Evolutionary conservation across 2,113 vertebrate genomes (phyloP), one percentile per base, ranked within the genome.

Genomic region (Pomatorhinus ruficollis): DNA sequence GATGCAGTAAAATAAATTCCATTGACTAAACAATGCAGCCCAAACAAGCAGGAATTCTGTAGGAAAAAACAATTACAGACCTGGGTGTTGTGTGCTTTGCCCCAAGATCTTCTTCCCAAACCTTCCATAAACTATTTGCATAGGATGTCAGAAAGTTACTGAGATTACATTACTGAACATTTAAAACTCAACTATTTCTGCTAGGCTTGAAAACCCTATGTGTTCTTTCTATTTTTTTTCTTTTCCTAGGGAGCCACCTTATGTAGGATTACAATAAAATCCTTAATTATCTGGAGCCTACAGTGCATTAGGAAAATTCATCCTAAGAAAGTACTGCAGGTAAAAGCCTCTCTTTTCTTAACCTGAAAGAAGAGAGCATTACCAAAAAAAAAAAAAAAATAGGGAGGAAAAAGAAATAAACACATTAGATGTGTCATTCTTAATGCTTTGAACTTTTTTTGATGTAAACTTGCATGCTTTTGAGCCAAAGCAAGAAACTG

Each of bases 101-200:
- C 16, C 18, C 37, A 69, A 42, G 37, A 87, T 8, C 72, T 90
- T 77, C 18, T 89, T 54, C 24, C 15, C 9, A 33, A n/a, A 5
- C 8, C 18, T 44, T 70, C n/a, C 28, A 49, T 61, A 87, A 96
- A 94, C 66, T 20, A 45, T 83, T 83, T 95, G n/a, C 50, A 63
- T 87, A 77, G 45, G 20, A 42, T 63, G 28, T 70, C 87, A 86
- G 37, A 61, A 91, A 80, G 13, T 31, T 92, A 40, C 45, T 92
- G 75, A 83, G 40, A 13, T 72, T 80, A 49, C 57, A 69, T 79
- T 33, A 60, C 21, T 44, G 53, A 76, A 61, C 35, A 64, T 37
- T 64, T 83, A 72, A 92, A 87, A 35, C 11, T 21, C 13, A 85
- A 31, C 8, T 30, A 66, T 79, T 95, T 87, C 40, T 93, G 27